Evolutionary conservation across 2,888 invertebrate genomes (phyloP).

Genomic region (Chrysomela aeneicollis): DNA sequence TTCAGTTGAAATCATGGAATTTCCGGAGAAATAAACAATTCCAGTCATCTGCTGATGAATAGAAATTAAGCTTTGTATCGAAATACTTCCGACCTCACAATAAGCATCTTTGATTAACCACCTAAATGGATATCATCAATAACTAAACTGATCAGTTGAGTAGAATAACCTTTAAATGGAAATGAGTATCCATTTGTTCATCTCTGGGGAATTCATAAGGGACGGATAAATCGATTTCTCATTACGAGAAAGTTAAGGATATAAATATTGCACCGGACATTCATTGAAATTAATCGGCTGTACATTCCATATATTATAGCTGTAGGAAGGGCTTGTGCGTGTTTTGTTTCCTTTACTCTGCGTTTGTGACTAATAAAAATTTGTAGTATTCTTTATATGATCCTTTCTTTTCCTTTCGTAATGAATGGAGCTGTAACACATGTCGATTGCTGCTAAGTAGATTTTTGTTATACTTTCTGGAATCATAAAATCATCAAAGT

Average conservation of each 20-base stretch:
- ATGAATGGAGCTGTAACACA: not conserved
- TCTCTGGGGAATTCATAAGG: not conserved
- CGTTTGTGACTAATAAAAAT: slow-evolving; percentile 35
- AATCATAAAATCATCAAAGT: no score
- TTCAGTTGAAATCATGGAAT: no score
- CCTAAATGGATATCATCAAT: no score
- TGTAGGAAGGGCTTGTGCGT: slow-evolving; percentile 44
- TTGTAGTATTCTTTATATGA: slow-evolving; percentile 16
- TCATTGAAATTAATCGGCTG: slow-evolving; percentile 51
- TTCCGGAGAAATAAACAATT: no score
- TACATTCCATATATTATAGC: slow-evolving; percentile 41
- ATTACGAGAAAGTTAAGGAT: slow-evolving; percentile 60
- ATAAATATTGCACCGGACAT: slow-evolving; percentile 48
- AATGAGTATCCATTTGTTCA: not conserved
- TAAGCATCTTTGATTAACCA: no score
- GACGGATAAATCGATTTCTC: slow-evolving; percentile 39
- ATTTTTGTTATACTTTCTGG: no score
- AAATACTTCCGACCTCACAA: no score
- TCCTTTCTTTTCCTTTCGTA: not conserved
- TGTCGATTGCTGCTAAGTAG: no score
- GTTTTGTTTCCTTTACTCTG: slow-evolving; percentile 41
- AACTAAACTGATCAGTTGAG: no score
- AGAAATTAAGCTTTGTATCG: no score
- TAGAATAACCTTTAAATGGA: not conserved
- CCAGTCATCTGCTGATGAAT: no score